phyloP scores from a whole-genome alignment of 2,797 vertebrate species.

The Acomys russatus region DNA sequence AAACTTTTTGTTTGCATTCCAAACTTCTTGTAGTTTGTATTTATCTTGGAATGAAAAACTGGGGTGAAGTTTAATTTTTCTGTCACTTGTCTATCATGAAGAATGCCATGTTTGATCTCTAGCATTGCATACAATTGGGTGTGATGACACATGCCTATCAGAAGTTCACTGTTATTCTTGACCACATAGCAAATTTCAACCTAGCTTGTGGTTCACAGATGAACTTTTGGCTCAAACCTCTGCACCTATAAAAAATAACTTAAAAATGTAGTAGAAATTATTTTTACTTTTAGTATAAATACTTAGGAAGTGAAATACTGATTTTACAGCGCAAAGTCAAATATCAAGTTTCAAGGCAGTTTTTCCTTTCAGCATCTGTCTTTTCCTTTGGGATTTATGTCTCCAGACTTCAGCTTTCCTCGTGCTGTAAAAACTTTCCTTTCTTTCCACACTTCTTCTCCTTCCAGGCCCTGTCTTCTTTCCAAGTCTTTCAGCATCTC shows the following conservation, averaged over 20 bases:
- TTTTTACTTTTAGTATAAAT: neutral
- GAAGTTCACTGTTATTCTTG: neutral
- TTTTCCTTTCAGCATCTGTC: neutral
- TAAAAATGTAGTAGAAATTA: neutral
- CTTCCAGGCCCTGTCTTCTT: neutral
- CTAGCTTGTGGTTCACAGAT: neutral
- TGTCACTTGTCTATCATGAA: neutral
- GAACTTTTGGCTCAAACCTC: neutral
- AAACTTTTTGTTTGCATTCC: neutral
- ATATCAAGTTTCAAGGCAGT: accelerated
- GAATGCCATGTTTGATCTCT: neutral
- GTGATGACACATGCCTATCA: neutral
- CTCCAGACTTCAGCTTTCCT: neutral
- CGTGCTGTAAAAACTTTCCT: accelerated
- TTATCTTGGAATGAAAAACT: neutral
- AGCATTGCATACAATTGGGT: too few relatives aligned
- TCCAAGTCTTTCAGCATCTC: slow-evolving; percentile 25
- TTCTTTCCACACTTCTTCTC: neutral
- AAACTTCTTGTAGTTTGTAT: neutral
- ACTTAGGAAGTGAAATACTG: neutral
- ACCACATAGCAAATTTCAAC: neutral
- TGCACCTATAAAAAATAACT: neutral
- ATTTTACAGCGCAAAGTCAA: neutral
- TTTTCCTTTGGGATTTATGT: neutral
- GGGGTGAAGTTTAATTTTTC: neutral